Percentiles rank a stretch among this genome's conserved stretches.
These are phyloP conservation scores for Exephanes ischioxanthus DNA, from an alignment of 2,888 invertebrate species.

Conservation along the genomic window DNA sequence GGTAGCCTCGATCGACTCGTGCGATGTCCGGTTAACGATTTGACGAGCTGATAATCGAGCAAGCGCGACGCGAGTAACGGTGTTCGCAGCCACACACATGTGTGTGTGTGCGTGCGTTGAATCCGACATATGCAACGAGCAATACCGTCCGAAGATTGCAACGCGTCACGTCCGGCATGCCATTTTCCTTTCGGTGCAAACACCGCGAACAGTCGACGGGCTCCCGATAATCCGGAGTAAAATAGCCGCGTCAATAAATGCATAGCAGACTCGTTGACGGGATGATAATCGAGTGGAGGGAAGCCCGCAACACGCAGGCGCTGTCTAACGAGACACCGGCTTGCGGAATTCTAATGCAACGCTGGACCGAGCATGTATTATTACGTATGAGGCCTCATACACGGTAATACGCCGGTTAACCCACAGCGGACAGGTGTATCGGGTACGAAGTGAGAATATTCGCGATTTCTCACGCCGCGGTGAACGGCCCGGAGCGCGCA, in stretches of 20 bases:
- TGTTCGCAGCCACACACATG: neutral
- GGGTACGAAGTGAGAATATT: slow-evolving; percentile 49
- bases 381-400: neutral
- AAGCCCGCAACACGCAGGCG: slow-evolving; percentile 20
- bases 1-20: slow-evolving; percentile 54
- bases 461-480: slow-evolving; percentile 62
- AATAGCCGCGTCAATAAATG: neutral
- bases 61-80: slow-evolving; percentile 9
- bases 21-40: slow-evolving; percentile 41
- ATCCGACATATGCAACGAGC: neutral
- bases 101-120: too few species aligned
- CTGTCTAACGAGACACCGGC: slow-evolving; percentile 14
- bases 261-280: neutral
- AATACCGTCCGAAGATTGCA: slow-evolving; percentile 11
- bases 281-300: slow-evolving; percentile 20
- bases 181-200: slow-evolving; percentile 38
- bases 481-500: slow-evolving; percentile 43
- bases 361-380: neutral
- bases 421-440: slow-evolving; percentile 32
- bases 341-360: neutral
- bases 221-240: slow-evolving; percentile 34
- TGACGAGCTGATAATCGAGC: slow-evolving; percentile 45
- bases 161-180: slow-evolving; percentile 34
- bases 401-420: neutral
- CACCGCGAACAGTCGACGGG: neutral